Evolutionary conservation across 2,888 invertebrate species (phyloP), one percentile per base, ranked within the genome.

Genomic region (Pollenia griseotomentosa): DNA sequence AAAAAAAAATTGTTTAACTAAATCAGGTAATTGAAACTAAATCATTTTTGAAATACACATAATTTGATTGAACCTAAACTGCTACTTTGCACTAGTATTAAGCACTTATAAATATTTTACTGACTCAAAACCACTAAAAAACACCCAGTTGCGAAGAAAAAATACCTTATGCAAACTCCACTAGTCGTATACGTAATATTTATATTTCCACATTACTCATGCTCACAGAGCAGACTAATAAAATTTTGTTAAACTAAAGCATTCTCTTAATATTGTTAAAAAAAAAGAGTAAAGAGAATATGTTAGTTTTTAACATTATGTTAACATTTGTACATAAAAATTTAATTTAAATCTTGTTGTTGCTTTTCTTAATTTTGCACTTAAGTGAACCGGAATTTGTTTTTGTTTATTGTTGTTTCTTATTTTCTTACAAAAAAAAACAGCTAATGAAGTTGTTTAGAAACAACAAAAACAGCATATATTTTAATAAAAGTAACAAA

Each of bases 381-480:
- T 12, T 14, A 16, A 68, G 9, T 59, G 14, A 80, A 81, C 12
- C 57, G 59, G 14, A 82, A 42, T 16, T 53, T 51, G 6, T 65
- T 51, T 46, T 53, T 63, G 8, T 42, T 44, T 59, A 4, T 53
- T 53, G 8, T 16, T 40, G 23, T n/a, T 33, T 33, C 6, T 33
- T 19, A 16, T 42, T 63, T 70, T 59, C 19, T 61, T 8, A 42
- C 8, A 57, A 51, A 51, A 23, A 19, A 23, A 2, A 23, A 68
- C 68, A 55, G 59, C 59, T 68, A 75, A 75, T 74, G 66, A 81
- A 73, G 55, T 73, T 81, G 19, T 53, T 73, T 40, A 61, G 40
- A 53, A 57, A 11, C 53, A 61, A 63, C 33, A 51, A 55, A n/a
- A 51, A 59, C 3, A 55, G 23, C 14, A 23, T 16, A 65, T 5